Evolutionary conservation across 2,113 vertebrate species (phyloP), one percentile per base, ranked within the genome.

Genomic region (Pelobates fuscus): DNA sequence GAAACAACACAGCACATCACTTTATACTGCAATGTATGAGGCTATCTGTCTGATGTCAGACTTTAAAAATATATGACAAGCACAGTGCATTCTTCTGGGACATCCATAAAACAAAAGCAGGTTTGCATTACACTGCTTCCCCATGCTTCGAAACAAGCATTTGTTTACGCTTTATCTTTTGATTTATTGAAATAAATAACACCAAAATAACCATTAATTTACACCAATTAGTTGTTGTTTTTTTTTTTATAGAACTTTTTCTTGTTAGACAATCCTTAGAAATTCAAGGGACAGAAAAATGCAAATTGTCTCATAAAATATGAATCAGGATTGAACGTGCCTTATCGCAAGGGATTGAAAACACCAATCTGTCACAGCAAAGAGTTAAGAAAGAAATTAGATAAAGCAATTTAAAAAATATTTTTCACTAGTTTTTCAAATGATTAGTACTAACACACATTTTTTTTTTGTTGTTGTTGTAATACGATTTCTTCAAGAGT

Each of bases 381-480:
- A 0, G 32, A 30, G 54, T 70, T 59, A 43, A 52, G 25, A 2
- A 68, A 70, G 30, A 44, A 20, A 44, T 44, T 4, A 70, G 59
- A 11, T 2, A 20, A 26, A 52, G 30, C 20, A n/a, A 4, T 23
- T 25, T 17, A 41, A 15, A 71, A 23, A 73, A 54, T 10, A 41
- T 74, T 23, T 69, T 24, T 20, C 20, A 57, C 10, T 55, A 37
- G 12, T 21, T 65, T 54, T 65, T 43, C 10, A n/a, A 66, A 41
- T 65, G 60, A 74, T 29, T 57, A 37, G 55, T 67, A 57, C n/a
- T 3, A 37, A 17, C 30, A 66, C 24, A 54, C 55, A 27, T 24
- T 58, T 54, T 29, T 62, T 24, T 58, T 54, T 23, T 32, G n/a
- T 75, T 67, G 41, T 74, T 65, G 65, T 74, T 65, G 61, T 64